Evolutionary conservation across 64 coral and sea anemone genomes (phyloP).

Genomic region (Cladopsammia gracilis): DNA sequence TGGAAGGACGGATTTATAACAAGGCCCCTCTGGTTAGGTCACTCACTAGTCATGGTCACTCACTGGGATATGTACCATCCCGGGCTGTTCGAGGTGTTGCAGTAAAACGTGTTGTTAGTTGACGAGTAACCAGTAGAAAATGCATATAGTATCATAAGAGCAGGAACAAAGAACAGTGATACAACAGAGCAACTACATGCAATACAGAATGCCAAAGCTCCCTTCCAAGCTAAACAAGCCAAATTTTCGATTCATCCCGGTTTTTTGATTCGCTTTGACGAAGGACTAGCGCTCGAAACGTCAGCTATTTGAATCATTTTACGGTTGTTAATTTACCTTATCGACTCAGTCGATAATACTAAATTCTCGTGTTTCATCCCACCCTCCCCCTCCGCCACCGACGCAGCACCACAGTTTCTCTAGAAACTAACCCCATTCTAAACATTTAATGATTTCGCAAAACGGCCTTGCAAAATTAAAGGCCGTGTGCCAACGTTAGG

Average conservation of each 20-base stretch:
- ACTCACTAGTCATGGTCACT: conserved; percentile 6
- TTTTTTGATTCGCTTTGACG: too few relatives aligned
- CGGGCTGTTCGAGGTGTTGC: conserved; percentile 22
- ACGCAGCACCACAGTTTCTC: too few relatives aligned
- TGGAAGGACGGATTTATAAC: conserved; percentile 59
- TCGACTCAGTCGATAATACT: too few relatives aligned
- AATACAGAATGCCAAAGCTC: conserved; percentile 21
- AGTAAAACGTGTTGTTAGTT: conserved; percentile 13
- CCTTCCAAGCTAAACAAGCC: conserved; percentile 21
- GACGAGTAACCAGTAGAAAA: conserved; percentile 74
- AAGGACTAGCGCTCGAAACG: too few relatives aligned
- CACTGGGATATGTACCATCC: conserved; percentile 62
- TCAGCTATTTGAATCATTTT: too few relatives aligned
- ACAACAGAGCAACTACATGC: conserved; percentile 24
- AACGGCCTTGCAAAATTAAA: neutral
- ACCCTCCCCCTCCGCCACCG: too few relatives aligned
- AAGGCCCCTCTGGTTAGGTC: conserved; percentile 61
- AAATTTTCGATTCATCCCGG: too few relatives aligned
- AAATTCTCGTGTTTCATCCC: too few relatives aligned
- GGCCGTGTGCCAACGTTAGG: conserved; percentile 1
- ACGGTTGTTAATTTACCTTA: neutral
- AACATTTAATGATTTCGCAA: neutral
- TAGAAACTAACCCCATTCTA: neutral
- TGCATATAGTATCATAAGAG: conserved; percentile 53
- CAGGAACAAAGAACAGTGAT: conserved; percentile 39